Base-by-base conservation (phyloP, 2,888 invertebrate species). In the Tenthredo livida region DNA sequence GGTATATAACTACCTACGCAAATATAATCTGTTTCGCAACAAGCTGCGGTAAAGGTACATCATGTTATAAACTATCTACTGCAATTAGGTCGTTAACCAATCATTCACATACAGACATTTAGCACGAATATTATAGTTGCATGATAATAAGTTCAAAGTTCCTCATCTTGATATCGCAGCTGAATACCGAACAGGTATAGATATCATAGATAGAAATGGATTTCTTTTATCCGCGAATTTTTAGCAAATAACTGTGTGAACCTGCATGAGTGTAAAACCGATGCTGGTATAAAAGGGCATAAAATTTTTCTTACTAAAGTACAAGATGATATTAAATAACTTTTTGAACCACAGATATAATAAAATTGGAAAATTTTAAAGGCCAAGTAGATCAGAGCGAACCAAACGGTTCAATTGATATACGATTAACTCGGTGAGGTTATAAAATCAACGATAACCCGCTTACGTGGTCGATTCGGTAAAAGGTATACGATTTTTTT, bases 391-490 rank as follows among this genome's bases (percentile, higher is more conserved):
- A 80, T 78, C 80, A 33, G 61, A 50, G 17, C 29, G 77, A 43
- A 12, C 21, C 50, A 21, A 73, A 73, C 73, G 43, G 61, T 61
- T 80, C 80, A 40, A 80, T 80, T 80, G 80, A 61, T 80, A 61
- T 80, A 61, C 61, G 61, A 77, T 77, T 77, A 77, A 29, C 77
- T 77, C 33, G 77, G 29, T 21, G 33, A 15, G 33, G 50, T 77
- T 77, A 17, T 77, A 61, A 61, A 61, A 61, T 33, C 37, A 80
- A 61, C 33, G 21, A 40, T 80, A 33, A 80, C 58, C 61, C 40
- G 40, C 25, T 40, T 61, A 58, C 40, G n/a, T 40, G 61, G 40
- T 40, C 21, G 61, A 54, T 37, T 78, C 58, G 33, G n/a, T 37
- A 33, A 75, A 50, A 77, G 77, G 50, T 17, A 73, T 17, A 73